Evolutionary conservation across 64 coral and sea anemone species (phyloP), one percentile per base, ranked within the genome.

Genomic region (Montipora cactus): DNA sequence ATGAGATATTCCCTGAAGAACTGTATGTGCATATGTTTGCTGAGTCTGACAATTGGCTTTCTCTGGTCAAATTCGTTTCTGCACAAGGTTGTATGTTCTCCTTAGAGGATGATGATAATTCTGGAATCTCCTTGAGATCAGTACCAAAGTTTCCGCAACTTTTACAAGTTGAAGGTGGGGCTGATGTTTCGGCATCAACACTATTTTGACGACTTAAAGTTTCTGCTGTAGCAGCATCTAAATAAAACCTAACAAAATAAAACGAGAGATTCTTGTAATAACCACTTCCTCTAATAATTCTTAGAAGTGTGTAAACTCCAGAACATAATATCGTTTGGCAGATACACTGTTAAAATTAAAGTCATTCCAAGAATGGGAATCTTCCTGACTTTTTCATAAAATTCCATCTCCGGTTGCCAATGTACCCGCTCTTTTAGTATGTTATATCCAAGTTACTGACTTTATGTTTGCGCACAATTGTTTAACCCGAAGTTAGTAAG

Each of bases 131-230:
- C 0, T 92, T 59, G n/a, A 44, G 52, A 76, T 59, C 46, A 44
- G 77, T 90, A 55, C 47, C 68, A 57, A 52, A 18, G 44, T 91
- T 81, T 53, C 49, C 77, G 49, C 69, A 28, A 71, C 23, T 81
- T 46, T 90, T 80, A 80, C 67, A 78, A 8, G 23, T 74, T 16
- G 46, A 7, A 22, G 74, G 16, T 84, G n/a, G 7, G 18, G 87
- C 14, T 19, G 23, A 28, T 21, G 66, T 89, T 49, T 94, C 92
- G 13, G 57, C 49, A 48, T 87, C 92, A 52, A 57, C 66, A 47
- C 95, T 97, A 66, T 97, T 94, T 76, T 97, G 95, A 37, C 89
- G 95, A 89, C 92, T 94, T 19, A 97, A 37, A 4, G 95, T 88
- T 47, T 97, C 89, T 71, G 73, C 83, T 45, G 93, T 92, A 6